Conservation (phyloP, 1,140 invertebrate genomes). For the Brachionus paranguensis region DNA sequence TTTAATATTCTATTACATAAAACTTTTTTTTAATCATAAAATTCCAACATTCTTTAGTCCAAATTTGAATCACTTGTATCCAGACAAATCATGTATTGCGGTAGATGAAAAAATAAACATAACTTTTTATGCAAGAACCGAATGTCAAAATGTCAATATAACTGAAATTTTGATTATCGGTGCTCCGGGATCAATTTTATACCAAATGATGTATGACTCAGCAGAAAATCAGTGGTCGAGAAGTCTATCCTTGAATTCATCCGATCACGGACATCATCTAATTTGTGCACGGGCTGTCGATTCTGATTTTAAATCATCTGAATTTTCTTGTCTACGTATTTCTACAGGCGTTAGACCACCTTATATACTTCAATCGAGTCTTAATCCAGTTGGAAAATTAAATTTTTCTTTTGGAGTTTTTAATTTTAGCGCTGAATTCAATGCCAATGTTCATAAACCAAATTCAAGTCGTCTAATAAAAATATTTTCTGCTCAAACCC, state of each 20-base stretch:
- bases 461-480: neutral
- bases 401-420: neutral
- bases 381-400: neutral
- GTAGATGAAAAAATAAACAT: neutral
- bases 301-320: neutral
- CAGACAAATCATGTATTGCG: neutral
- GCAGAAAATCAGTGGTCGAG: neutral
- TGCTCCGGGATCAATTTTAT: neutral
- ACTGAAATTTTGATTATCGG: slow-evolving; percentile 34
- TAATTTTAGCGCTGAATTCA: slow-evolving; percentile 15
- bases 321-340: neutral
- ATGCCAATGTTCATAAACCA: neutral
- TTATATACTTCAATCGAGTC: neutral
- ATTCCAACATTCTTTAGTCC: neutral
- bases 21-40: neutral
- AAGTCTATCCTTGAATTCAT: neutral
- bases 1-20: neutral
- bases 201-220: neutral
- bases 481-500: neutral
- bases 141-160: neutral
- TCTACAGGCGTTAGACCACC: neutral
- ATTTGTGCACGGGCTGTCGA: slow-evolving; percentile 8
- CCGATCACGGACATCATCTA: neutral
- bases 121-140: neutral
- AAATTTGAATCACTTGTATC: neutral